Evolutionary conservation across 2,888 invertebrate genomes (phyloP).

Genomic region (Flexamia atlantica): DNA sequence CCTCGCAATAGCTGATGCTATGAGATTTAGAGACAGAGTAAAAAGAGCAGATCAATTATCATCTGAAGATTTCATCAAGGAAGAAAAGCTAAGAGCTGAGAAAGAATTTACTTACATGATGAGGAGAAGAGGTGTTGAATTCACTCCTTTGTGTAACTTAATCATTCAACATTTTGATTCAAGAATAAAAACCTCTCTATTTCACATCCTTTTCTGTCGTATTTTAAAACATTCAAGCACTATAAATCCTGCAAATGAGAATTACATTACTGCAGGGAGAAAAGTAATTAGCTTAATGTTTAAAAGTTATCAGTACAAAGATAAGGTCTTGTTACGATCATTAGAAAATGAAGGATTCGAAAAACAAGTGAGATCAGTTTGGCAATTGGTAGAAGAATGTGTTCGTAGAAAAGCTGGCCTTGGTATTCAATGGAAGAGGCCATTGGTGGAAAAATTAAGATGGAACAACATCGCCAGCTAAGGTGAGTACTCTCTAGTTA

Average conservation of each 20-base stretch:
- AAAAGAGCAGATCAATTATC: slow-evolving; percentile 34
- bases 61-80: slow-evolving; percentile 36
- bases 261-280: not conserved
- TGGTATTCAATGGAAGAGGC: too few species aligned
- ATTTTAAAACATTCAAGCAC: slow-evolving; percentile 15
- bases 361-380: not conserved
- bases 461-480: too few species aligned
- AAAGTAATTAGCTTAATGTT: slow-evolving; percentile 23
- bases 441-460: too few species aligned
- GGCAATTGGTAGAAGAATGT: not conserved
- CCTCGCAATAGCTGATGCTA: slow-evolving; percentile 23
- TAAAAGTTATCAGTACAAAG: slow-evolving; percentile 3
- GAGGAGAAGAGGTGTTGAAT: slow-evolving; percentile 23
- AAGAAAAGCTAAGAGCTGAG: slow-evolving; percentile 24
- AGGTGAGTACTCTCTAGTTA: too few species aligned
- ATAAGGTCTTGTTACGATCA: not conserved
- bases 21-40: not conserved
- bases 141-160: not conserved
- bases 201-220: slow-evolving; percentile 5
- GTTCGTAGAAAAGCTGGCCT: not conserved
- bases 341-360: not conserved
- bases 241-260: slow-evolving; percentile 19
- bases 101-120: slow-evolving; percentile 38
- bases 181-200: not conserved
- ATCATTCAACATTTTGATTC: not conserved